Evolutionary conservation across 2,113 vertebrate genomes (phyloP), one percentile per base, ranked within the genome.

Genomic region (Cnemophilus loriae): DNA sequence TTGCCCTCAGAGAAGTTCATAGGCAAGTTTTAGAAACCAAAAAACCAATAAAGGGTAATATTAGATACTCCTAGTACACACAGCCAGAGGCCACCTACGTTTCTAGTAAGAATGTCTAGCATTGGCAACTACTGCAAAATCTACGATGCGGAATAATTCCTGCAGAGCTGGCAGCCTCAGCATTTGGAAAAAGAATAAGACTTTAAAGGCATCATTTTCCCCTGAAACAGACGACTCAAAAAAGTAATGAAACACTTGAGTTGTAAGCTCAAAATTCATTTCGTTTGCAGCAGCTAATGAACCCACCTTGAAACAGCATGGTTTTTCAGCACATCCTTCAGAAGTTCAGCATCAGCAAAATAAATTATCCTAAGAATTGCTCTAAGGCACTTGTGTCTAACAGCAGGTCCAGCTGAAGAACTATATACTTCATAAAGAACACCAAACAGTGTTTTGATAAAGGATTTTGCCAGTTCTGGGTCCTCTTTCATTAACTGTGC

Each of bases 331-430:
- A 99, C 99, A 96, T 99, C 99, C 97, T 99, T 99, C 90, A 99
- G 98, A 97, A 99, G 99, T 97, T 99, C 99, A 55, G 99, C 99
- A 98, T 99, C 99, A 93, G 99, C 99, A 98, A 99, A 99, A 98
- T 99, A 99, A 98, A 99, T 99, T 97, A 99, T 99, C 98, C 99
- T 99, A 98, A 99, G 99, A 98, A 99, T 99, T 99, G 99, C 99
- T 99, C 99, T 99, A 99, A 99, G 99, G 99, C 99, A 99, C 99
- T 99, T 99, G 98, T 99, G 99, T 99, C 99, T 99, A 98, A 99
- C 99, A 81, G 99, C 99, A 95, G 99, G 99, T 96, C 99, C 99
- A 96, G 99, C 99, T 52, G 99, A 99, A 93, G 99, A 99, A 97
- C 99, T 99, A 98, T 99, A 99, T 68, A 99, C 99, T 98, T 99